A percentile compares a stretch with the other conserved stretches of the same genome.
These are phyloP conservation scores for Dipodomys stephensi DNA, from an alignment of 2,113 vertebrate genomes.

Conservation along the genomic window DNA sequence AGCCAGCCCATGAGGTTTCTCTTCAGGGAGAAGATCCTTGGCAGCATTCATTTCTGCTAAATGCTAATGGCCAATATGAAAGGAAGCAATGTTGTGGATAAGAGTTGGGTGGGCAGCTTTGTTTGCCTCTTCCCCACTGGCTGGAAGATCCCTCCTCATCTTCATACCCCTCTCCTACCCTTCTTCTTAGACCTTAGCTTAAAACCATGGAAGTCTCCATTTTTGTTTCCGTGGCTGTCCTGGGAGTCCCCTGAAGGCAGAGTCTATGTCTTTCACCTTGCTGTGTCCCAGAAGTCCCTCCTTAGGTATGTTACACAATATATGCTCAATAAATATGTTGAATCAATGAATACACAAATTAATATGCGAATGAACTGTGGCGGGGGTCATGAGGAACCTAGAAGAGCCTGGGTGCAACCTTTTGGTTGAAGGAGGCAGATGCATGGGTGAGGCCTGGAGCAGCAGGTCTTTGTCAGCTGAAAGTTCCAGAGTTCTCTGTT, in stretches of 20 bases:
- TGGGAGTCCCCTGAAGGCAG: background rate
- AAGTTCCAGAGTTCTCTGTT: background rate
- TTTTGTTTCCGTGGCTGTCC: background rate
- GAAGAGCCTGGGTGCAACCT: background rate
- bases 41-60: background rate
- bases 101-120: background rate
- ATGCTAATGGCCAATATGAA: background rate
- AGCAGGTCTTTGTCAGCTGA: background rate
- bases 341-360: background rate
- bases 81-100: background rate
- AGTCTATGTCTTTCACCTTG: background rate
- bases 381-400: background rate
- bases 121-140: background rate
- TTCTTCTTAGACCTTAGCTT: background rate
- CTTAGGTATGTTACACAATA: background rate
- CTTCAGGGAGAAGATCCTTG: background rate
- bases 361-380: background rate
- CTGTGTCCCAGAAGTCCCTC: background rate
- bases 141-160: background rate
- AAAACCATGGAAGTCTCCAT: background rate
- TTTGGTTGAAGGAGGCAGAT: background rate
- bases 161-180: background rate
- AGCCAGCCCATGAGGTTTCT: too few relatives aligned
- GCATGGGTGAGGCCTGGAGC: background rate
- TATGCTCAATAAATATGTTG: background rate